phyloP scores from a whole-genome alignment of 23 tunicate genomes.

The Clavelina lepadiformis region DNA sequence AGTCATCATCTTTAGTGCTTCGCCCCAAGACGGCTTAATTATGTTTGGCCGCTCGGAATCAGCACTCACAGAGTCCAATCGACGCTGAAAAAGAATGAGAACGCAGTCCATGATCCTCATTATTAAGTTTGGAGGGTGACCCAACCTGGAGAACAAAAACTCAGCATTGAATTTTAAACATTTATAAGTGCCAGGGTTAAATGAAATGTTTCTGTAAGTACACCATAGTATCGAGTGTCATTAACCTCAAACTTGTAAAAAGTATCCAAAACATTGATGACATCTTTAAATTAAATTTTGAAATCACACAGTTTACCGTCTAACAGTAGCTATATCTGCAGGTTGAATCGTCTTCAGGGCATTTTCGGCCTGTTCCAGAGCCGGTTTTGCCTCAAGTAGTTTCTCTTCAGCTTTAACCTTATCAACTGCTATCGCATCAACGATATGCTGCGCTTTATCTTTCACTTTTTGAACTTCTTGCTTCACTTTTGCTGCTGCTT shows the following conservation, averaged over 20 bases:
- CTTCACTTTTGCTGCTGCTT: conserved; percentile 82
- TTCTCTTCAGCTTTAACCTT: conserved; percentile 75
- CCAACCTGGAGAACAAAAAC: conserved; percentile 41
- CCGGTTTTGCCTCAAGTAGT: conserved; percentile 80
- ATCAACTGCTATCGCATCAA: conserved; percentile 73
- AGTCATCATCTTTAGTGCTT: conserved; percentile 89
- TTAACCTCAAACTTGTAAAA: too few relatives aligned
- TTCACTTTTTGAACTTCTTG: conserved; percentile 94
- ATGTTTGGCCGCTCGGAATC: conserved; percentile 60
- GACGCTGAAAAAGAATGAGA: conserved; percentile 70
- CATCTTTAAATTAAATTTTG: too few relatives aligned
- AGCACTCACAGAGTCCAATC: conserved; percentile 50
- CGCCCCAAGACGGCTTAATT: conserved; percentile 79
- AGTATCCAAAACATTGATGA: too few relatives aligned
- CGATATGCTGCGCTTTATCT: conserved; percentile 86
- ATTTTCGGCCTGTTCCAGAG: conserved; percentile 76
- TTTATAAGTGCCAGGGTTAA: not conserved
- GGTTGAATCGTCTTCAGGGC: conserved; percentile 91
- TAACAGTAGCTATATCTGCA: conserved; percentile 84
- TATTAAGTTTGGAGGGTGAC: conserved; percentile 81
- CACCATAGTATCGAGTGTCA: not conserved
- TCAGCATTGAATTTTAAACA: not conserved
- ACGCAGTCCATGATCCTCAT: conserved; percentile 95
- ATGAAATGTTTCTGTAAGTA: not conserved
- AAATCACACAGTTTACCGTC: conserved; percentile 52